Percentiles rank a stretch among this genome's conserved stretches.
phyloP scores from a whole-genome alignment of 1,140 invertebrate genomes.

The Saccostrea glomerata region DNA sequence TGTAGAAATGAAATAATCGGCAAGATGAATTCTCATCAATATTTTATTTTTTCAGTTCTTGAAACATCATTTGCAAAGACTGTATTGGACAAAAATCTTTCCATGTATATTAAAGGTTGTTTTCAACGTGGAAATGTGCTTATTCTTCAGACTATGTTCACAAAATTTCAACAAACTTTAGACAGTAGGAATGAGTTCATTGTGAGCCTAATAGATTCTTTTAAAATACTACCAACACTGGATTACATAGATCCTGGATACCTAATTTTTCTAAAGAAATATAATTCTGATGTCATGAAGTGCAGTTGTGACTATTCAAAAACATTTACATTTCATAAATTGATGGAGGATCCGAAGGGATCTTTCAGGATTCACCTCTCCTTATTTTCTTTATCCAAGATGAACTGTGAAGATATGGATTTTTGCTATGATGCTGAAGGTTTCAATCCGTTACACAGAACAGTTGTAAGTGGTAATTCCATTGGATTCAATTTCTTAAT shows the following conservation, averaged over 20 bases:
- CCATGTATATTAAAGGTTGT: neutral
- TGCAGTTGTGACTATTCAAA: neutral
- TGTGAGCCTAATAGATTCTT: neutral
- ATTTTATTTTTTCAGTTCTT: neutral
- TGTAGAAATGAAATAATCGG: neutral
- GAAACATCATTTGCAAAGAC: neutral
- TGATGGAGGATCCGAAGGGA: neutral
- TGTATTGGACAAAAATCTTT: neutral
- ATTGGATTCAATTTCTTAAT: neutral
- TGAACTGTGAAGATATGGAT: neutral
- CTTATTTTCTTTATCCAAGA: neutral
- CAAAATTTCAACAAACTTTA: neutral
- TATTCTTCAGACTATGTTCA: neutral
- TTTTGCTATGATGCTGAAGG: neutral
- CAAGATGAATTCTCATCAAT: neutral
- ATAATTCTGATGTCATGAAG: neutral
- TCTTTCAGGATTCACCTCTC: neutral
- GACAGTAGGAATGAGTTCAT: neutral
- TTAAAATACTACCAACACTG: neutral
- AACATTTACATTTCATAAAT: neutral
- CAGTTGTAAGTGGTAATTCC: neutral
- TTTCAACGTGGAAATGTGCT: neutral
- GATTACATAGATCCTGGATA: neutral
- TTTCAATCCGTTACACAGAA: neutral
- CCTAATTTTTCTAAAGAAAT: neutral